Base-by-base conservation (phyloP, 2,888 invertebrate genomes). In the Ormyrus labotus region DNA sequence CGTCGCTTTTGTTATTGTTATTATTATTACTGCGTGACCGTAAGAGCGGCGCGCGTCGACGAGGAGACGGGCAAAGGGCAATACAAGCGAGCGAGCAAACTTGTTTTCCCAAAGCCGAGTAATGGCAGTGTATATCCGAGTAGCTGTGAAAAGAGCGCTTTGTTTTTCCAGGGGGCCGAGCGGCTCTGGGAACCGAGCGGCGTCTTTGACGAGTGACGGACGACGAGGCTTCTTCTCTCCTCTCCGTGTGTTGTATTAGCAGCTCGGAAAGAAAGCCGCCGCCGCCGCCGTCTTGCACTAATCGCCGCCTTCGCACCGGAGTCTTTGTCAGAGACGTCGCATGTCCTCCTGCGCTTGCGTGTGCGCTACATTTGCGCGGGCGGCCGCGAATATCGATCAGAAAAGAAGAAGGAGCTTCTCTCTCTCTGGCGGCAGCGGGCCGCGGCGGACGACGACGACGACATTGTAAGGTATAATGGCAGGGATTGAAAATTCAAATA, bases 401-500 rank as follows among this genome's bases (percentile, higher is more conserved):
- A 34, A 34, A 34, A 34, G 34, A 34, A 34, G 34, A 75, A 9
- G 8, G 48, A 9, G 50, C 63, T 19, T 57, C 47, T 55, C 53
- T 72, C 72, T 53, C 72, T 34, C 63, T 53, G 5, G 13, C 4
- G n/a, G 13, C 57, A 6, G 13, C n/a, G n/a, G 55, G 34, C 5
- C 51, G 75, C 10, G 48, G 65, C 3, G 3, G 34, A 34, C 34
- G 5, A 48, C 34, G 5, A 48, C 47, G 64, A 10, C 78, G 71
- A 78, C 76, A 80, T 77, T 75, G 79, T 75, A 73, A 74, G 51
- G 85, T 77, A 82, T 81, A 85, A 85, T 83, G 84, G 87, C 85
- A 81, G 86, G 88, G 87, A 89, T 90, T 88, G 90, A 86, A 90
- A 90, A 90, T 90, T 90, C 90, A 90, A 90, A 90, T 90, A 89